A percentile compares a stretch with the other conserved stretches of the same genome.
These are phyloP conservation scores for Epsilonema sp. DNA, from an alignment of 2,888 invertebrate genomes.

Conservation along the genomic window DNA sequence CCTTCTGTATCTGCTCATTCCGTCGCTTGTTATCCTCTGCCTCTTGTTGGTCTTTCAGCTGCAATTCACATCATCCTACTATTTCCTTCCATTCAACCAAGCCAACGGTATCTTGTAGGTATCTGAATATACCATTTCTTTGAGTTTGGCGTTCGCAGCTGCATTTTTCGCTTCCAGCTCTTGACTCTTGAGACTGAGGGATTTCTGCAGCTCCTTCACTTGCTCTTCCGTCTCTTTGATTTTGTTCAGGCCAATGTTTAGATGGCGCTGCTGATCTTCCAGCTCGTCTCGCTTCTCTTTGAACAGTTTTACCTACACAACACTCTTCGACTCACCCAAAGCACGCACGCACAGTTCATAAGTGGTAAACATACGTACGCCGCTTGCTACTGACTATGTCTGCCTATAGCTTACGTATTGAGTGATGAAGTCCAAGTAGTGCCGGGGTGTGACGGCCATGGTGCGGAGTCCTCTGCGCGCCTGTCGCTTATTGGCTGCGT, in stretches of 20 bases:
- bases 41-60: slow-evolving; percentile 42
- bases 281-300: slow-evolving; percentile 92
- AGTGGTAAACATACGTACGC: too few species aligned
- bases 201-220: slow-evolving; percentile 97
- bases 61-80: not conserved
- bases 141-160: slow-evolving; percentile 92
- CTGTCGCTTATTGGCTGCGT: slow-evolving; percentile 64
- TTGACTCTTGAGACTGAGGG: slow-evolving; percentile 73
- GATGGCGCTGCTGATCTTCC: slow-evolving; percentile 92
- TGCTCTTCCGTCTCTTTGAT: slow-evolving; percentile 98
- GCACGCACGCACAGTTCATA: not conserved
- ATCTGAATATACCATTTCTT: slow-evolving; percentile 99
- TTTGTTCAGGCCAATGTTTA: slow-evolving; percentile 94
- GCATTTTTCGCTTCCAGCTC: slow-evolving; percentile 80
- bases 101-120: too few species aligned
- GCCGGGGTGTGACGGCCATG: slow-evolving; percentile 91
- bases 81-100: too few species aligned
- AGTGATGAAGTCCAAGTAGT: slow-evolving; percentile 95
- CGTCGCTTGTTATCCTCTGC: slow-evolving; percentile 97
- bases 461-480: slow-evolving; percentile 77
- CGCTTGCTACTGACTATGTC: too few species aligned
- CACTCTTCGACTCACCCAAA: not conserved
- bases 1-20: slow-evolving; percentile 84
- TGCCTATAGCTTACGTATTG: slow-evolving; percentile 74
- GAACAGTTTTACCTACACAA: slow-evolving; percentile 52